Evolutionary conservation across 1,140 invertebrate species (phyloP).

Genomic region (Parapsyche elsis): DNA sequence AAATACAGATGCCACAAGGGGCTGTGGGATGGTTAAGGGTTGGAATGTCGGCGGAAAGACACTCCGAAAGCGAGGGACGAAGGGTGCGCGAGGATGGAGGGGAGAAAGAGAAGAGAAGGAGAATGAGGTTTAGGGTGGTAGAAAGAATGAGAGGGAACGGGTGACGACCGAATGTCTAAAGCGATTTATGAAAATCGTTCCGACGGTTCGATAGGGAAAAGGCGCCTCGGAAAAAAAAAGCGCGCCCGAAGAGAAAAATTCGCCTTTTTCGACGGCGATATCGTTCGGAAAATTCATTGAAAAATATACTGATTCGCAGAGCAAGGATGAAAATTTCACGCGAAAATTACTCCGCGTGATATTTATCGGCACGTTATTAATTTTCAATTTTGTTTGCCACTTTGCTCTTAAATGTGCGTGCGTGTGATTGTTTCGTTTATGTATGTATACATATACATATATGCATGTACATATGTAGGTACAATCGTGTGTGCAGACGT

Average conservation of each 20-base stretch:
- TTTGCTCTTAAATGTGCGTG: no score
- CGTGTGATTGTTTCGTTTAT: no score
- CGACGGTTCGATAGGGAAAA: conserved; percentile 38
- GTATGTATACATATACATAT: not conserved
- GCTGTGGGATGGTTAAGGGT: not conserved
- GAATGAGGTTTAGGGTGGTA: not conserved
- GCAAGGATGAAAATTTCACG: conserved; percentile 29
- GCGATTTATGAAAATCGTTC: conserved; percentile 47
- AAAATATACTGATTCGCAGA: conserved; percentile 36
- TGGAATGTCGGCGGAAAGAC: conserved; percentile 3
- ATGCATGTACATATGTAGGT: not conserved
- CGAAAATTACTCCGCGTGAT: conserved; percentile 36
- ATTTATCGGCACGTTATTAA: conserved; percentile 35
- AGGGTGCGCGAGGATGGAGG: not conserved
- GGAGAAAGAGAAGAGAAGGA: not conserved
- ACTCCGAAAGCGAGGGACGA: not conserved
- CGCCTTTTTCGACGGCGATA: conserved; percentile 28
- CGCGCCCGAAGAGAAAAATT: conserved; percentile 4
- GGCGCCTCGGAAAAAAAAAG: conserved; percentile 23
- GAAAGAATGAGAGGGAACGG: conserved; percentile 19
- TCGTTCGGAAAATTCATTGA: conserved; percentile 45
- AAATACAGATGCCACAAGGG: conserved; percentile 7
- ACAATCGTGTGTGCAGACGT: not conserved
- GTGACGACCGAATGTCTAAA: conserved; percentile 47
- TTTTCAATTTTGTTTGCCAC: not conserved